These are phyloP conservation scores for Eupithecia dodoneata DNA, from an alignment of 2,888 invertebrate genomes.

Conservation along the genomic window DNA sequence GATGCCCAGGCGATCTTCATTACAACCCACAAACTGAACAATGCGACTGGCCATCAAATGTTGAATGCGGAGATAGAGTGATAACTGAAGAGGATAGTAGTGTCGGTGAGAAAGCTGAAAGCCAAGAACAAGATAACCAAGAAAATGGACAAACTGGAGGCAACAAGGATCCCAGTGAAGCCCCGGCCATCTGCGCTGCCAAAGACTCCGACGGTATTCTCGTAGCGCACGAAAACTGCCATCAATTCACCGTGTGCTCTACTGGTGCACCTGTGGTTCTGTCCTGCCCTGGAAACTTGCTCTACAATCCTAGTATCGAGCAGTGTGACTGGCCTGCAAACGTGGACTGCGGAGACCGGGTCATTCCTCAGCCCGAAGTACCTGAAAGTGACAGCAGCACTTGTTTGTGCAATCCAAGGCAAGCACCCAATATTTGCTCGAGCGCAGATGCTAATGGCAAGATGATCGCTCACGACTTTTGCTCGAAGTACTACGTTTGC, in stretches of 20 bases:
- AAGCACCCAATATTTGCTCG: constrained; percentile 49
- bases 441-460: constrained; percentile 48
- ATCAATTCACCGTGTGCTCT: constrained; percentile 80
- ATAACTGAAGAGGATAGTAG: constrained; percentile 31
- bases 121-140: constrained; percentile 20
- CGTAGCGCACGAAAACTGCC: constrained; percentile 49
- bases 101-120: constrained; percentile 15
- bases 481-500: constrained; percentile 59
- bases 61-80: constrained; percentile 55
- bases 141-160: constrained; percentile 19
- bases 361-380: constrained; percentile 25
- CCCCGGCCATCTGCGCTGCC: constrained; percentile 42
- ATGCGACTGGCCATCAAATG: constrained; percentile 60
- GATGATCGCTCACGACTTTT: constrained; percentile 58
- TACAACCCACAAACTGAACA: constrained; percentile 50
- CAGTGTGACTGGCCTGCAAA: constrained; percentile 84
- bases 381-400: constrained; percentile 29
- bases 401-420: constrained; percentile 41
- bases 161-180: constrained; percentile 44
- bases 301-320: constrained; percentile 74
- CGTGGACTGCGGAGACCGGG: constrained; percentile 77
- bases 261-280: constrained; percentile 81
- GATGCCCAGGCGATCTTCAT: constrained; percentile 49
- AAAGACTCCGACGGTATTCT: constrained; percentile 49
- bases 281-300: constrained; percentile 77